A percentile compares a stretch with the other conserved stretches of the same genome.
Conservation (phyloP, 2,113 vertebrate species). For the Cochlearius cochlearius region DNA sequence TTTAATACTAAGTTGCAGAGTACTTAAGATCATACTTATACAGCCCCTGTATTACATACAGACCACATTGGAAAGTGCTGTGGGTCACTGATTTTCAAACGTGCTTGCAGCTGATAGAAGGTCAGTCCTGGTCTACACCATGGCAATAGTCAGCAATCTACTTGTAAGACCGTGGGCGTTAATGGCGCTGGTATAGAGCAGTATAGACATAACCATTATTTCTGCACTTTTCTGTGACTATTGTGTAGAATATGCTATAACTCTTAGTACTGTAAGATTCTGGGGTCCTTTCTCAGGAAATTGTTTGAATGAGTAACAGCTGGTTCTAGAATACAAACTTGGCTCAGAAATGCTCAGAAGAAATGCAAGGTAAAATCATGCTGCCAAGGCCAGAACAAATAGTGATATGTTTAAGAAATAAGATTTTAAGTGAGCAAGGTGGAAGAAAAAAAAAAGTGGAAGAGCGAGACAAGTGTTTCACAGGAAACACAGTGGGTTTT, state of each 20-base stretch:
- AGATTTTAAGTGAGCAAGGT: neutral
- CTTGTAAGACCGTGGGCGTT: fast-evolving
- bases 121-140: fast-evolving
- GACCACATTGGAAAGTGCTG: neutral
- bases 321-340: neutral
- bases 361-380: neutral
- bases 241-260: neutral
- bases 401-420: neutral
- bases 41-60: neutral
- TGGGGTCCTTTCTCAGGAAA: neutral
- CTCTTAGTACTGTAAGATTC: neutral
- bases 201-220: neutral
- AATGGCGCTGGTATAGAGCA: neutral
- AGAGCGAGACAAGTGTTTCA: neutral
- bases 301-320: neutral
- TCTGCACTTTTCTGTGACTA: neutral
- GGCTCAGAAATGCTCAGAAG: neutral
- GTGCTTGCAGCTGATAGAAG: neutral
- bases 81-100: neutral
- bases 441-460: neutral
- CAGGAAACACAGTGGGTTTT: fast-evolving
- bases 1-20: neutral
- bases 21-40: neutral
- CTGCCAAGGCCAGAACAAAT: neutral
- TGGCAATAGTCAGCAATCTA: neutral